These are phyloP conservation scores for Pseudeuparius sepicola DNA, from an alignment of 2,888 invertebrate species.

Conservation along the genomic window DNA sequence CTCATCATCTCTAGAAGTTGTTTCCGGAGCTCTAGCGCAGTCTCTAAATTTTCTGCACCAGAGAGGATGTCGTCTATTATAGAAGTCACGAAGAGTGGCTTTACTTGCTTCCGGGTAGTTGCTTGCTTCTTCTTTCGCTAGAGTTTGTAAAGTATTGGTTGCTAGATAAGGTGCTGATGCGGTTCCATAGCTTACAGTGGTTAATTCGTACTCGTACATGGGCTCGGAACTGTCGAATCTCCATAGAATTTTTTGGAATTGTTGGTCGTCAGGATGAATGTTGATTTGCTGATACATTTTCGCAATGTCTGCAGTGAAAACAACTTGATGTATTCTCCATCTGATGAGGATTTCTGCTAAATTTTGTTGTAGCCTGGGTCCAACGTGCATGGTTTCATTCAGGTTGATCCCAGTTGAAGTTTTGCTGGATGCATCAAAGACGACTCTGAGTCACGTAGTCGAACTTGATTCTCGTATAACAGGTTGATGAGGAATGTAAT, in stretches of 20 bases:
- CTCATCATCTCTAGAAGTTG: too few species aligned
- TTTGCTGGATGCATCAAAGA: constrained; percentile 21
- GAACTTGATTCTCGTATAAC: constrained; percentile 14
- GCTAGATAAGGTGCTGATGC: constrained; percentile 1
- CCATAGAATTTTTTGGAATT: constrained; percentile 5
- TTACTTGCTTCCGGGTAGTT: neutral
- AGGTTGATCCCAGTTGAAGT: constrained; percentile 13
- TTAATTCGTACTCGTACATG: constrained; percentile 3
- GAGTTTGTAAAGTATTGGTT: neutral
- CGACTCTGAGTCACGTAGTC: constrained; percentile 18
- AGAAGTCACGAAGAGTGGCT: too few species aligned
- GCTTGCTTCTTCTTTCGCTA: constrained; percentile 1
- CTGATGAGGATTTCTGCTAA: constrained; percentile 22
- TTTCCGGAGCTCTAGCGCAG: too few species aligned
- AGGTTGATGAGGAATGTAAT: constrained; percentile 22
- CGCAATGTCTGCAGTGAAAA: constrained; percentile 18
- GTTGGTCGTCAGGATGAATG: neutral
- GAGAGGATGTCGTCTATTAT: too few species aligned
- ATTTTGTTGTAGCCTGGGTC: constrained; percentile 21
- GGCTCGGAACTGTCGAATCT: neutral
- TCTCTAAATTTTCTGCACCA: too few species aligned
- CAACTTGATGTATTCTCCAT: constrained; percentile 22
- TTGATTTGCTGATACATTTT: constrained; percentile 3
- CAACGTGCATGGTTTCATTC: constrained; percentile 16
- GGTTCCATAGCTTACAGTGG: too few species aligned